Evolutionary conservation across 2,888 invertebrate species (phyloP).

Genomic region (Aelia acuminata): DNA sequence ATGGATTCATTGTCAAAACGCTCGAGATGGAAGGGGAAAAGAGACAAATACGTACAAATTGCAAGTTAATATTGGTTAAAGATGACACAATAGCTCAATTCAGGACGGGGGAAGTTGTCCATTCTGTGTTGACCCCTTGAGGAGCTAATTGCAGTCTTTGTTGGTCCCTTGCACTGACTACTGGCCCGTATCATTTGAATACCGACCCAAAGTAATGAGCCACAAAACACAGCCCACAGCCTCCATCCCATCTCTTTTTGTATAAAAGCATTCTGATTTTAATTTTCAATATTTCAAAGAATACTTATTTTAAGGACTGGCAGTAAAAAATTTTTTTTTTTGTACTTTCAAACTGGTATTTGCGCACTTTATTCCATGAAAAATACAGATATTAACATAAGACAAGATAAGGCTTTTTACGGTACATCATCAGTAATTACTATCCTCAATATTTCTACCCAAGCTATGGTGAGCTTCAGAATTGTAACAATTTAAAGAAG

Average conservation of each 20-base stretch:
- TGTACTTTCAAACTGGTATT: too few relatives aligned
- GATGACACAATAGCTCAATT: background rate
- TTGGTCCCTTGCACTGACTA: background rate
- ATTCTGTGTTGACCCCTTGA: background rate
- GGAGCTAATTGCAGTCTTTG: slow-evolving; percentile 23
- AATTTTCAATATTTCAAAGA: background rate
- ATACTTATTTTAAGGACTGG: background rate
- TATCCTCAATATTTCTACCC: too few relatives aligned
- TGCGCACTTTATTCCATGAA: too few relatives aligned
- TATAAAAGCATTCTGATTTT: background rate
- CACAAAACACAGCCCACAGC: background rate
- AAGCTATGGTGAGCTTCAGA: too few relatives aligned
- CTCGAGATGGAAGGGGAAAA: background rate
- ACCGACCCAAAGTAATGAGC: background rate
- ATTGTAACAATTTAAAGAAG: too few relatives aligned
- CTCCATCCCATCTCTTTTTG: background rate
- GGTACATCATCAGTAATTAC: too few relatives aligned
- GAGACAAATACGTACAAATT: slow-evolving; percentile 13
- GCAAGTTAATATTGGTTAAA: slow-evolving; percentile 2
- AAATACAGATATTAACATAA: too few relatives aligned
- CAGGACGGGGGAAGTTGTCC: background rate
- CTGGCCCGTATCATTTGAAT: slow-evolving; percentile 10
- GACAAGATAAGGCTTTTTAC: too few relatives aligned
- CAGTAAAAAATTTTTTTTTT: too few relatives aligned
- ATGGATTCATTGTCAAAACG: background rate